phyloP scores from a whole-genome alignment of 2,888 invertebrate species.

The Carabus problematicus region DNA sequence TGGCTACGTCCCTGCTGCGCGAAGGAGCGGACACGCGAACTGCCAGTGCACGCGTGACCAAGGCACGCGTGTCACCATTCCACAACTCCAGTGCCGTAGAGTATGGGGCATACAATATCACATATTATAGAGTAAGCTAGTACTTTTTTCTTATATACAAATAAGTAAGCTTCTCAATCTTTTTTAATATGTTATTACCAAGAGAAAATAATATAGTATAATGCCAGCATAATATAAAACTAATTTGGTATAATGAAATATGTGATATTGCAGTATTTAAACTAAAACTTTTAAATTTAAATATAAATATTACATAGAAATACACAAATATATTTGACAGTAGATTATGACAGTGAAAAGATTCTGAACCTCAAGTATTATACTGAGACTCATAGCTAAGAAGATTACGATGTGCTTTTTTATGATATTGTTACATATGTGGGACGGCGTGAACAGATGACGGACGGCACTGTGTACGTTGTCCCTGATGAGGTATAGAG shows the following conservation, averaged over 20 bases:
- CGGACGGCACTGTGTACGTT: constrained; percentile 31
- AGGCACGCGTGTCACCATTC: constrained; percentile 14
- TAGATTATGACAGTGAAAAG: too few relatives aligned
- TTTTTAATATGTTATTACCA: too few relatives aligned
- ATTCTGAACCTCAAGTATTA: too few relatives aligned
- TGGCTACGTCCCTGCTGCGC: constrained; percentile 14
- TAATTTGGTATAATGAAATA: too few relatives aligned
- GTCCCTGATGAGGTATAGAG: constrained; percentile 36
- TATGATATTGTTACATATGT: neutral
- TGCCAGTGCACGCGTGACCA: constrained; percentile 6
- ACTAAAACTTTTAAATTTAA: too few relatives aligned
- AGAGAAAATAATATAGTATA: neutral
- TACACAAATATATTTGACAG: too few relatives aligned
- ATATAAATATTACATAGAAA: too few relatives aligned
- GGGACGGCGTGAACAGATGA: neutral
- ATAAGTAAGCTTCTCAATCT: neutral
- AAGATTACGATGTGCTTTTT: neutral
- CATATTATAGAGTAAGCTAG: neutral
- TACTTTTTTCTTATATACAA: neutral
- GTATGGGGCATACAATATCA: neutral
- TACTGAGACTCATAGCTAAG: too few relatives aligned
- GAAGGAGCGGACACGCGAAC: constrained; percentile 21
- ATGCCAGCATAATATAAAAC: too few relatives aligned
- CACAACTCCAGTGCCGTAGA: constrained; percentile 3
- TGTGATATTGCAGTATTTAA: too few relatives aligned